These are phyloP conservation scores for Acromyrmex charruanus DNA, from an alignment of 1,140 invertebrate genomes.

Conservation along the genomic window DNA sequence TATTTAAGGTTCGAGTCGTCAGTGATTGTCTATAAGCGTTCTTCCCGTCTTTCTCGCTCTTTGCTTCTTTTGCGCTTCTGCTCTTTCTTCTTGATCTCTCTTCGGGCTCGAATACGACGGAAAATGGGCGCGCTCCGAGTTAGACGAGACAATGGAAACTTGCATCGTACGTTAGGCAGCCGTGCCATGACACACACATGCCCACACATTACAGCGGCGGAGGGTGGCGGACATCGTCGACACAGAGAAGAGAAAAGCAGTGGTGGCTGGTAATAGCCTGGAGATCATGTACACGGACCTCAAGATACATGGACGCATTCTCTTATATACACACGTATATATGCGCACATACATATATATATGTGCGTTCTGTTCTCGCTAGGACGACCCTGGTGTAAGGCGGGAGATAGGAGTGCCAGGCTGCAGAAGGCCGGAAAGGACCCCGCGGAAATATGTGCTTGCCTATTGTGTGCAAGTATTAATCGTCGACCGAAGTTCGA, in stretches of 20 bases:
- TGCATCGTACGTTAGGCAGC: slow-evolving; percentile 80
- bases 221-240: slow-evolving; percentile 27
- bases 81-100: neutral
- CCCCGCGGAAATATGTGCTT: slow-evolving; percentile 75
- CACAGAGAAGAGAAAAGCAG: slow-evolving; percentile 26
- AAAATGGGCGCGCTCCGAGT: slow-evolving; percentile 67
- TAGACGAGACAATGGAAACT: slow-evolving; percentile 80
- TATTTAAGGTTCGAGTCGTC: slow-evolving; percentile 68
- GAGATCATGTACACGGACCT: slow-evolving; percentile 58
- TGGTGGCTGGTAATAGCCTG: slow-evolving; percentile 20
- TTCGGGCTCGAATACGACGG: slow-evolving; percentile 40
- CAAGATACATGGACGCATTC: slow-evolving; percentile 36
- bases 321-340: neutral
- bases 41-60: slow-evolving; percentile 9
- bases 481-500: slow-evolving; percentile 77
- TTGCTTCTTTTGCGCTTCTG: neutral
- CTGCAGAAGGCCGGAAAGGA: slow-evolving; percentile 39
- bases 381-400: slow-evolving; percentile 8
- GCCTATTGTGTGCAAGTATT: slow-evolving; percentile 80
- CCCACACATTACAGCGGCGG: slow-evolving; percentile 1
- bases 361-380: neutral
- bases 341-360: too few relatives aligned
- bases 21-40: slow-evolving; percentile 45
- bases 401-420: neutral
- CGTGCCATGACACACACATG: slow-evolving; percentile 76